Base-by-base conservation (phyloP, 92 coral and sea anemone species). In the Porites divaricata region DNA sequence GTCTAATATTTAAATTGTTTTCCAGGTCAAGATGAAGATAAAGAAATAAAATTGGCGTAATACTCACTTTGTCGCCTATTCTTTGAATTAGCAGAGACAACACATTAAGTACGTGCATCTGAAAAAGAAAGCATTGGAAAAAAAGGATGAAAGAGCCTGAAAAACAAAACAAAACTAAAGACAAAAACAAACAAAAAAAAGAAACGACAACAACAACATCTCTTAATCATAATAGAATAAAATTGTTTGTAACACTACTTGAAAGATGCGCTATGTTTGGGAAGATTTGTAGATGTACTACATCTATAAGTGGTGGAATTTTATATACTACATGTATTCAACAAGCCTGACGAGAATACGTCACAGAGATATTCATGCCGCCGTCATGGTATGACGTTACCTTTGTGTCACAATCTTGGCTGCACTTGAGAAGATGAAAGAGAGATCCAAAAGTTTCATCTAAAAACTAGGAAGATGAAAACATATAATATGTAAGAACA, bases 71-170 rank as follows among this genome's bases (percentile, higher is more conserved):
- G 54, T 68, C 66, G 17, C 95, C 96, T 54, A 95, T 94, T 70
- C 99, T 87, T 79, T 96, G 98, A 72, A 96, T 96, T 69, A 96
- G 87, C 66, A 92, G 78, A 1, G 99, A 96, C 80, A 96, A 76
- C 23, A 95, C 99, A 87, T 95, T 83, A 8, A 96, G 90, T 41
- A 96, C 93, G 23, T 95, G 98, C 99, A 96, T 96, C 99, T 96
- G 83, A 13, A 81, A 62, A 72, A 26, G 50, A 69, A 25, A 63
- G 14, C 41, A 9, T 15, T 1, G n/a, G 28, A 20, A 11, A 28
- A 19, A 13, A 9, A 53, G 26, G 45, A 45, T 71, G 11, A 9
- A 53, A 65, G 70, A 12, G 28, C 22, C 23, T 12, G 17, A 41
- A 72, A 50, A n/a, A 10, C 21, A 17, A 56, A 13, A 21, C 48